Base-by-base conservation (phyloP, 2,113 vertebrate species). In the Nycticorax nycticorax region DNA sequence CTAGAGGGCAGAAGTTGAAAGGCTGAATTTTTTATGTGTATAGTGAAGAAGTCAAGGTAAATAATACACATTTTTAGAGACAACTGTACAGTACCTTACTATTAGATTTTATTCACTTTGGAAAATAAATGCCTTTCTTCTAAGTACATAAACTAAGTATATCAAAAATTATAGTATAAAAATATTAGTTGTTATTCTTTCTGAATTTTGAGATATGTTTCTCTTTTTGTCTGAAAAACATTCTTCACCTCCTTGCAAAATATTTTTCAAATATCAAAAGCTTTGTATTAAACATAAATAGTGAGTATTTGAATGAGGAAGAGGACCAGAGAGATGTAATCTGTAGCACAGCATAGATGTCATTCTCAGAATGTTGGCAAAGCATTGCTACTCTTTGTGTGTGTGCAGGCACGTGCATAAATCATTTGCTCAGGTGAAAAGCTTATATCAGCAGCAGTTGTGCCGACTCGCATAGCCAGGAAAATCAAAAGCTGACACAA, bases 401-500 rank as follows among this genome's bases (percentile, higher is more conserved):
- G 24, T 50, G n/a, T 43, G 19, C 21, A 73, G 33, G 32, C 52
- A 81, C 0, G 0, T 55, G 56, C 55, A 87, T 80, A 85, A 95
- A 64, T 85, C 77, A 79, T 11, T 92, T 89, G 22, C 81, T 88
- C 72, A 92, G 33, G 45, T 92, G 88, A 93, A 96, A 97, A 96
- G 50, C 95, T 97, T 95, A 92, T 50, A 56, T 81, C 91, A 76
- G 13, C 22, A 85, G 47, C 12, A 50, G 37, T 77, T 53, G 48
- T 96, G 74, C 91, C 5, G 24, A 76, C 80, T 89, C 47, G 3
- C 62, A 33, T 37, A 85, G 32, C 28, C 55, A 89, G 17, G 39
- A 95, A 95, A 97, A 93, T 92, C 73, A 73, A 53, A 80, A 48
- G 43, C 90, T 94, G 88, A 92, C 77, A 93, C 15, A 88, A 97